A percentile compares a stretch with the other conserved stretches of the same genome.
Conservation (phyloP, 1,140 invertebrate genomes). For the Lordiphosa collinella region DNA sequence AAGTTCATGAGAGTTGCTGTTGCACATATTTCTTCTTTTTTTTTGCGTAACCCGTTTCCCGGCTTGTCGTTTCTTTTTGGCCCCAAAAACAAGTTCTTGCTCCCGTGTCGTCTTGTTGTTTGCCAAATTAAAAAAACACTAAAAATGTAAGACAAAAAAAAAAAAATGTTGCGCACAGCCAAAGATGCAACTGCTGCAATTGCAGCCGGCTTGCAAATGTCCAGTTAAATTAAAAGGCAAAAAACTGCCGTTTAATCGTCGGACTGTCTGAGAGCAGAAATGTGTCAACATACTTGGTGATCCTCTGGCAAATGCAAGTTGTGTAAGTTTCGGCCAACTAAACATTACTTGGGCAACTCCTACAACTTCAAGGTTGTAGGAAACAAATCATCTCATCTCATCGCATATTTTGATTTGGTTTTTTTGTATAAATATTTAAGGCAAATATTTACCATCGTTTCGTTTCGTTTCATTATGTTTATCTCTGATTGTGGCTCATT, state of each 20-base stretch:
- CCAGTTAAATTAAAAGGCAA: constrained; percentile 2
- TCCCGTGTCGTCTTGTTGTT: constrained; percentile 30
- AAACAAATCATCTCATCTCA: too few species aligned
- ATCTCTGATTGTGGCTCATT: constrained; percentile 11
- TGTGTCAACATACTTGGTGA: constrained; percentile 29
- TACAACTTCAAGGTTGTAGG: too few species aligned
- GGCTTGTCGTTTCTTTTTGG: constrained; percentile 1
- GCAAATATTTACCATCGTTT: constrained; percentile 22
- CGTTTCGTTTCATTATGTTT: constrained; percentile 15
- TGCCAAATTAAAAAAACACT: constrained; percentile 39
- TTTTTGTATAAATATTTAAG: constrained; percentile 48
- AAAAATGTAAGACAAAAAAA: constrained; percentile 20
- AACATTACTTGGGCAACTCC: too few species aligned
- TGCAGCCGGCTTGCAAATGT: constrained; percentile 27
- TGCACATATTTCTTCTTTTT: constrained; percentile 29
- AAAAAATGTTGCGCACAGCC: constrained; percentile 33
- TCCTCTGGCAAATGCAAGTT: constrained; percentile 1
- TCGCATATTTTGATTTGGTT: constrained; percentile 22
- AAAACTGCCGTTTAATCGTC: constrained; percentile 6
- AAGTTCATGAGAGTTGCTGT: constrained; percentile 3
- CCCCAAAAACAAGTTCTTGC: constrained; percentile 34
- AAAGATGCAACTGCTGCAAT: constrained; percentile 42
- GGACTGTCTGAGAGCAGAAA: constrained; percentile 24
- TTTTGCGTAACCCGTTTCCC: constrained; percentile 45
- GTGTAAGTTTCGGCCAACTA: not conserved